A percentile compares a stretch with the other conserved stretches of the same genome.
Conservation (phyloP, 1,140 invertebrate genomes). For the Sminthurinus signatus region DNA sequence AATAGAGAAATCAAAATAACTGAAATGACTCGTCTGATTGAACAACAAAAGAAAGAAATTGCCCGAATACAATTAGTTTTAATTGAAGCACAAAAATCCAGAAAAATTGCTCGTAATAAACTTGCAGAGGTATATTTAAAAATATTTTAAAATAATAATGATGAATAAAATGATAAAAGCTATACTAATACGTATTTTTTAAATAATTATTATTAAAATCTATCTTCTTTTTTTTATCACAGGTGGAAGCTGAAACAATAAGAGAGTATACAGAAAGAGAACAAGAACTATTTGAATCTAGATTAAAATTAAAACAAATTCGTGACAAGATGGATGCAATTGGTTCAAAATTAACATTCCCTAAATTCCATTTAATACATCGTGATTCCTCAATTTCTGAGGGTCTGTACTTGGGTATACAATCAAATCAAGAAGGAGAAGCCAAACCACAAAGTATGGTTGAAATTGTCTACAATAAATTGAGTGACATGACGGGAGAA, state of each 20-base stretch:
- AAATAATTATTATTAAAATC: not conserved
- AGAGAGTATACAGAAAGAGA: constrained; percentile 32
- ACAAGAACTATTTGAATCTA: constrained; percentile 28
- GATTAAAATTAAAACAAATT: constrained; percentile 32
- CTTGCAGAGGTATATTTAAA: constrained; percentile 23
- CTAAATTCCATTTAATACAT: constrained; percentile 40
- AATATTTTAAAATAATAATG: no score
- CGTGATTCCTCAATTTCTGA: constrained; percentile 36
- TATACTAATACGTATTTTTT: not conserved
- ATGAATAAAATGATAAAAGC: no score
- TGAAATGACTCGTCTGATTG: constrained; percentile 17
- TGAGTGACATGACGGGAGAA: constrained; percentile 36
- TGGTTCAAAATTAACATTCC: constrained; percentile 31
- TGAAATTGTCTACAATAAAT: constrained; percentile 28
- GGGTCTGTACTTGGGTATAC: constrained; percentile 12
- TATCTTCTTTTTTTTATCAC: not conserved
- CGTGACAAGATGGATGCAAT: constrained; percentile 38
- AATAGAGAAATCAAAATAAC: constrained; percentile 19
- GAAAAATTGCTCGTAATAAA: constrained; percentile 14
- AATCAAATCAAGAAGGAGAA: constrained; percentile 11
- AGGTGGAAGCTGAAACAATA: constrained; percentile 35
- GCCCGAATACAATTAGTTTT: constrained; percentile 15
- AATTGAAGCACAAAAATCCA: constrained; percentile 25
- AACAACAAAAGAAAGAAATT: constrained; percentile 28
- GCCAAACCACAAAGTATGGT: constrained; percentile 15